phyloP scores from a whole-genome alignment of 1,140 invertebrate species.

The Drosophila melanogaster region DNA sequence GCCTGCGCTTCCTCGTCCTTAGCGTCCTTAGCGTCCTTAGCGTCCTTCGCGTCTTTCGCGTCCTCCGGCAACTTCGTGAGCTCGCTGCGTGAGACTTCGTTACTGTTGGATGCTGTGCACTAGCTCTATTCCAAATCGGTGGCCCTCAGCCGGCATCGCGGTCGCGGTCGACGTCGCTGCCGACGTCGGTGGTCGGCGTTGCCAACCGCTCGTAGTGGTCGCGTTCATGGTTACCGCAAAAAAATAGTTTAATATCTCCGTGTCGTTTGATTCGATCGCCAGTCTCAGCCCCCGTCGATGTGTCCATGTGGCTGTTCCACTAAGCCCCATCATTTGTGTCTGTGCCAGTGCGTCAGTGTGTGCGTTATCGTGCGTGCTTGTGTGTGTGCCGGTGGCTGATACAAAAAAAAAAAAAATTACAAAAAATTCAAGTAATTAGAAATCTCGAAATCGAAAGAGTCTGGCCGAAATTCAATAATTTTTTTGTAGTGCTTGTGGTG shows the following conservation, averaged over 20 bases:
- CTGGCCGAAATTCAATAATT: conserved; percentile 15
- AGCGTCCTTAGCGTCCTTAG: neutral
- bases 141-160: conserved; percentile 9
- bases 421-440: conserved; percentile 25
- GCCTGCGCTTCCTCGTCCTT: conserved; percentile 31
- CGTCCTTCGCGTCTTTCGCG: neutral
- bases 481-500: conserved; percentile 39
- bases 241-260: conserved; percentile 84
- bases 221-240: conserved; percentile 85
- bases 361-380: neutral
- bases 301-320: conserved; percentile 4
- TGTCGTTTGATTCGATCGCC: conserved; percentile 84
- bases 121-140: conserved; percentile 7
- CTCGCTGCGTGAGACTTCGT: conserved; percentile 17
- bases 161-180: conserved; percentile 41
- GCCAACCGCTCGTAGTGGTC: conserved; percentile 82
- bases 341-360: conserved; percentile 23
- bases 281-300: conserved; percentile 28
- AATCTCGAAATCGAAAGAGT: conserved; percentile 7
- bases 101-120: conserved; percentile 15
- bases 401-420: neutral
- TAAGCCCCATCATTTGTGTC: conserved; percentile 6
- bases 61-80: conserved; percentile 31
- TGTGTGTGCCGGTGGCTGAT: conserved; percentile 20
- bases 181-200: conserved; percentile 58